These are phyloP conservation scores for Drosophila murphyi DNA, from an alignment of 1,140 invertebrate genomes.

Conservation along the genomic window DNA sequence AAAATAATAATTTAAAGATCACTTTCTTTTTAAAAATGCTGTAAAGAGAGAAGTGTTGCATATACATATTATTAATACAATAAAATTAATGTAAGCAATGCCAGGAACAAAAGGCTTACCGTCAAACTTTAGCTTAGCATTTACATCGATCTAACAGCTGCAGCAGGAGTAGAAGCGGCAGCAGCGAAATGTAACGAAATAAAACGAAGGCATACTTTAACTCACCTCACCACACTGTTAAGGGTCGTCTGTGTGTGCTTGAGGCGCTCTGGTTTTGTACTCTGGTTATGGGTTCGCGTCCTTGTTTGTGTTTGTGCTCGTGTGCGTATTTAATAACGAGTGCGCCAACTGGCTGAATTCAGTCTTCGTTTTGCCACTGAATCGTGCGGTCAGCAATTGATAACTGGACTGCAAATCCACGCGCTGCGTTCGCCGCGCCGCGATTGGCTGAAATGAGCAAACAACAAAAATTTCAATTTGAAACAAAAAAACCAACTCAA, in stretches of 20 bases:
- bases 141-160: conserved; percentile 11
- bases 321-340: conserved; percentile 76
- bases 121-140: conserved; percentile 32
- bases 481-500: conserved; percentile 9
- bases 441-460: conserved; percentile 56
- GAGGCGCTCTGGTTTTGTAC: not conserved
- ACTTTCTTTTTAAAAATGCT: too few species aligned
- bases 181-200: not conserved
- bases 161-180: conserved; percentile 6
- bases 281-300: conserved; percentile 19
- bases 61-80: too few species aligned
- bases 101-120: not conserved
- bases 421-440: conserved; percentile 65
- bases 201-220: conserved; percentile 15
- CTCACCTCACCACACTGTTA: conserved; percentile 50
- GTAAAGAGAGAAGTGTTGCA: too few species aligned
- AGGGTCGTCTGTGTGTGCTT: conserved; percentile 3
- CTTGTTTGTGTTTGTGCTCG: conserved; percentile 6
- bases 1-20: too few species aligned
- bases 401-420: conserved; percentile 41
- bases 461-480: conserved; percentile 28
- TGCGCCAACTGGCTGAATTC: conserved; percentile 70
- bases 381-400: conserved; percentile 75
- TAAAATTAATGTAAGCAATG: not conserved
- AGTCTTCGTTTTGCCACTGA: conserved; percentile 83